Base-by-base conservation (phyloP, 2,888 invertebrate species). In the Empis stercorea region DNA sequence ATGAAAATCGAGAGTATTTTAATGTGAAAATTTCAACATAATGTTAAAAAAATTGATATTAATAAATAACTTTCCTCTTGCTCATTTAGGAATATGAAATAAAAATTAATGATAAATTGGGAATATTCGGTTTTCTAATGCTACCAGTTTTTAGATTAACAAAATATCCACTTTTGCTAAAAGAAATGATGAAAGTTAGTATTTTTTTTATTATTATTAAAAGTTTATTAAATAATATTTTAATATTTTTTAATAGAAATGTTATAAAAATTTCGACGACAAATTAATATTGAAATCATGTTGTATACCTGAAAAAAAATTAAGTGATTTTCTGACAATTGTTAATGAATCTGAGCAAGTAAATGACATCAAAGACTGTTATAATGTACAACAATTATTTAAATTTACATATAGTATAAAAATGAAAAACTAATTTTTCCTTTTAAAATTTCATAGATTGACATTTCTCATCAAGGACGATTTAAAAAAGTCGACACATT, bases 101-200 rank as follows among this genome's bases (percentile, higher is more conserved):
- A 40, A 61, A 64, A 54, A 55, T 64, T 44, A 63, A 63, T 54
- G 69, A 69, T 52, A 68, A 66, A 48, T 54, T 69, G 52, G 69
- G 69, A 45, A 64, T 69, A 16, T 68, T 67, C 44, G 68, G 69
- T 46, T 68, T 69, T 47, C 53, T 69, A 38, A 63, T 68, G 13
- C 68, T 68, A 47, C 69, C 69, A 27, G 68, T 69, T 14, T 68
- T 69, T 50, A 60, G 69, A 37, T 62, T 69, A 59, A 65, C 68
- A 1, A 61, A 66, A 14, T 69, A 69, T 58, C 63, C 64, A 0
- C 51, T 68, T 46, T 53, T 69, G 10, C 52, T 69, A 10, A 63
- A 63, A 34, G 62, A 66, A 52, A 65, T 69, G 42, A 64, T 68
- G 30, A 60, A 60, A 55, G 69, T 66, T 51, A 55, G 57, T 50